These are phyloP conservation scores for Drosophila ohnishii DNA, from an alignment of 1,140 invertebrate genomes.

Conservation along the genomic window DNA sequence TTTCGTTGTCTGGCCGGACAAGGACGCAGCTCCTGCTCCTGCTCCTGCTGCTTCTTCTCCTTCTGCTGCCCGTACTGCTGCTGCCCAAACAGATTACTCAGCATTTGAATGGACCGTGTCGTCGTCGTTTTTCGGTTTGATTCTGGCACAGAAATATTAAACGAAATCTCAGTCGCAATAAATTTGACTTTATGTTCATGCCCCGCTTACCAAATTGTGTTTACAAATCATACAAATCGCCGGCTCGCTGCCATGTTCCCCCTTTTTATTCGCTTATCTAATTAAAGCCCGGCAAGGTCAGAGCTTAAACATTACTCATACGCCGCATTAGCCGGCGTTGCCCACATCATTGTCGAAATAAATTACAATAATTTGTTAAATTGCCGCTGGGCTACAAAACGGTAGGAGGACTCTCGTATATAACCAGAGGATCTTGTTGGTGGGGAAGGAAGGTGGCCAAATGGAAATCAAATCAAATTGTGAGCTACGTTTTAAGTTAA, in stretches of 20 bases:
- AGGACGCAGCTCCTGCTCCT: background rate
- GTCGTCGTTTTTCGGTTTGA: conserved; percentile 40
- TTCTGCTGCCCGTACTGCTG: background rate
- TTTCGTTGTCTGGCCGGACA: conserved; percentile 59
- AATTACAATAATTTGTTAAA: conserved; percentile 79
- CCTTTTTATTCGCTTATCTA: conserved; percentile 48
- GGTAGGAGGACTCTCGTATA: background rate
- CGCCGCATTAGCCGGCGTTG: conserved; percentile 58
- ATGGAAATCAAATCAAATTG: conserved; percentile 55
- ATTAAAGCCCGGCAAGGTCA: conserved; percentile 64
- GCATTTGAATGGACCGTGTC: conserved; percentile 62
- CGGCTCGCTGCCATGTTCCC: conserved; percentile 5
- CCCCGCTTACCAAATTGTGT: conserved; percentile 75
- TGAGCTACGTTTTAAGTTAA: conserved; percentile 65
- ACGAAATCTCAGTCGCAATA: conserved; percentile 73
- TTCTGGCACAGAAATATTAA: conserved; percentile 59
- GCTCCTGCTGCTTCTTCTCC: background rate
- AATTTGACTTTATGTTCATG: conserved; percentile 80
- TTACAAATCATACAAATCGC: conserved; percentile 65
- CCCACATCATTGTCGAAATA: conserved; percentile 77
- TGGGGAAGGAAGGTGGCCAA: background rate
- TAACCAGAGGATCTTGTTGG: background rate
- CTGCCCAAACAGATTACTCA: conserved; percentile 63
- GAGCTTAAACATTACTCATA: conserved; percentile 72
- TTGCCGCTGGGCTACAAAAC: conserved; percentile 24